Percentiles rank a stretch among this genome's conserved stretches.
These are phyloP conservation scores for Cephalopholis sonnerati DNA, from an alignment of 2,113 vertebrate genomes.

Conservation along the genomic window DNA sequence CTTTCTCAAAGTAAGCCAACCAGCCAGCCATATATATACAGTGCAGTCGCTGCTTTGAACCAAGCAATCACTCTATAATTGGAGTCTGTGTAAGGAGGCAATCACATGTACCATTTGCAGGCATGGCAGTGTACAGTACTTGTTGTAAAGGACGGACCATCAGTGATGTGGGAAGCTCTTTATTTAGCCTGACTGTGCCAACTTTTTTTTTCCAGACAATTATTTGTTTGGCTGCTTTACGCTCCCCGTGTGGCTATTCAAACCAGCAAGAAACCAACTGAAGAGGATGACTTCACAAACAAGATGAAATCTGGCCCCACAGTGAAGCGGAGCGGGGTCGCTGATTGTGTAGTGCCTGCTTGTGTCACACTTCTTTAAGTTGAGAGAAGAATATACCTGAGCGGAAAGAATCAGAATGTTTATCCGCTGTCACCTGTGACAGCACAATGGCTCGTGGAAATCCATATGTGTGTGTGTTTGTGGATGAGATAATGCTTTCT, in stretches of 20 bases:
- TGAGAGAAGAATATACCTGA: conserved; percentile 5
- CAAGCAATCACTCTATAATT: not conserved
- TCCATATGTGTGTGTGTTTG: not conserved
- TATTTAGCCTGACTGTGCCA: not conserved
- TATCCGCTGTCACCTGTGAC: conserved; percentile 69
- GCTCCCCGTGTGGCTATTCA: not conserved
- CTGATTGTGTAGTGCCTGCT: not conserved
- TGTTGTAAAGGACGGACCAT: not conserved
- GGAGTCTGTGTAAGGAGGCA: not conserved
- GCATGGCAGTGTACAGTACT: not conserved
- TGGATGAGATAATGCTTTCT: conserved; percentile 45
- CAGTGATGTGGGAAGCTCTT: not conserved
- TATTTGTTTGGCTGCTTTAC: not conserved
- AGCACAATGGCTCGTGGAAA: conserved; percentile 32
- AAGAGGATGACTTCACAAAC: not conserved
- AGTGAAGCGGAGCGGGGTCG: not conserved
- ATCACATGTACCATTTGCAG: not conserved
- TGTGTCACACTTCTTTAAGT: conserved; percentile 13
- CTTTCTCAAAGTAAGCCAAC: not conserved
- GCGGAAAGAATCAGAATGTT: conserved; percentile 60
- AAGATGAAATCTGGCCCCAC: not conserved
- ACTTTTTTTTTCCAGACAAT: not conserved
- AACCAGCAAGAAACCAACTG: not conserved
- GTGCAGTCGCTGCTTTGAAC: not conserved
- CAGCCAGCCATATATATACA: not conserved